phyloP scores from a whole-genome alignment of 1,140 invertebrate genomes.

The Neomicropteryx cornuta region DNA sequence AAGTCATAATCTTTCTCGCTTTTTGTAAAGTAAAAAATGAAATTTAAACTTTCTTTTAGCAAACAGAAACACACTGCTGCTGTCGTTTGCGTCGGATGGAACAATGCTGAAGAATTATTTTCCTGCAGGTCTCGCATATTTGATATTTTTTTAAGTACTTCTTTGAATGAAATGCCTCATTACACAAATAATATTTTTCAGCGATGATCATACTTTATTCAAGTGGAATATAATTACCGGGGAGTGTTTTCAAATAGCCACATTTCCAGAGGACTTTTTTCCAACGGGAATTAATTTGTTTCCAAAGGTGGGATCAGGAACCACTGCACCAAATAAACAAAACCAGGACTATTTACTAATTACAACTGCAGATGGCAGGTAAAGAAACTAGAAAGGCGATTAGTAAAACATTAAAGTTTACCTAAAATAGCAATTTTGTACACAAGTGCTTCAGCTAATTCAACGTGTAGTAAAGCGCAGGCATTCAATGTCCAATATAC shows the following conservation, averaged over 20 bases:
- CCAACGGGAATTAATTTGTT: slow-evolving; percentile 82
- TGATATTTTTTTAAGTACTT: slow-evolving; percentile 3
- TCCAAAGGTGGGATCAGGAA: slow-evolving; percentile 41
- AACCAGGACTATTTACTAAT: slow-evolving; percentile 77
- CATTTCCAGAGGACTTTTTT: slow-evolving; percentile 72
- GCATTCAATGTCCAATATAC: not conserved
- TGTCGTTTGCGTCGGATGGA: slow-evolving; percentile 85
- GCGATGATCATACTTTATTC: slow-evolving; percentile 84
- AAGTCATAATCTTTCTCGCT: too few relatives aligned
- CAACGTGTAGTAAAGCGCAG: not conserved
- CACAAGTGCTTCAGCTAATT: not conserved
- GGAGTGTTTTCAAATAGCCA: slow-evolving; percentile 63
- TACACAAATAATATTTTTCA: slow-evolving; percentile 28
- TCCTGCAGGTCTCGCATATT: slow-evolving; percentile 59
- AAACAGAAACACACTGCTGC: slow-evolving; percentile 61
- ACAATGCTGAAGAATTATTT: slow-evolving; percentile 82
- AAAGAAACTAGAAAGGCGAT: too few relatives aligned
- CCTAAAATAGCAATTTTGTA: slow-evolving; percentile 7
- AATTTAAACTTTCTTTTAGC: slow-evolving; percentile 68
- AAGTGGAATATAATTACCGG: slow-evolving; percentile 77
- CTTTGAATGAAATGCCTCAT: not conserved
- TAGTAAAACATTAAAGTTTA: too few relatives aligned
- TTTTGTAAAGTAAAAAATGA: slow-evolving; percentile 43
- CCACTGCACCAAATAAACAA: slow-evolving; percentile 48
- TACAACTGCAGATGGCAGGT: slow-evolving; percentile 78